Evolutionary conservation across 2,888 invertebrate species (phyloP).

Genomic region (Augiades crinisus): DNA sequence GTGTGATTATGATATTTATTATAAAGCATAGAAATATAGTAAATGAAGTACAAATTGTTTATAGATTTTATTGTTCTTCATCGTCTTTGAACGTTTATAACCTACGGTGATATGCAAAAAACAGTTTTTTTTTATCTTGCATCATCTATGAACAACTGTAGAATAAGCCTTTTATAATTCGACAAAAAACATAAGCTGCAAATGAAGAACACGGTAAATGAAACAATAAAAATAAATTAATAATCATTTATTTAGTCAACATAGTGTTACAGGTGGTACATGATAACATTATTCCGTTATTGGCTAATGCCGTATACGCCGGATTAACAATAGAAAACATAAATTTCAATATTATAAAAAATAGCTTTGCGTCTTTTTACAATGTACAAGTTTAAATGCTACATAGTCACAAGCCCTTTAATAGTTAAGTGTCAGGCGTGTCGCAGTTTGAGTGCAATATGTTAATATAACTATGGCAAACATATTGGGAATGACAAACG

Average conservation of each 20-base stretch:
- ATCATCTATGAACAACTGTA: no score
- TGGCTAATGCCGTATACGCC: conserved; percentile 39
- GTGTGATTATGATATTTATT: no score
- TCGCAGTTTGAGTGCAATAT: not conserved
- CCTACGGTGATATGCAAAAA: no score
- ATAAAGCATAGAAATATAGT: no score
- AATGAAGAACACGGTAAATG: no score
- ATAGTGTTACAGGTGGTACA: conserved; percentile 49
- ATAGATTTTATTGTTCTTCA: no score
- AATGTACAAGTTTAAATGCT: conserved; percentile 36
- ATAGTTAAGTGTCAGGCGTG: conserved; percentile 7
- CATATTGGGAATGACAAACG: not conserved
- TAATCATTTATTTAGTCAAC: conserved; percentile 67
- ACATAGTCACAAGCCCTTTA: conserved; percentile 27
- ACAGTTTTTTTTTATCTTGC: no score
- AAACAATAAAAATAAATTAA: conserved; percentile 36
- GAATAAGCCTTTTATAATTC: no score
- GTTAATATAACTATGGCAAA: not conserved
- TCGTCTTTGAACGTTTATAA: no score
- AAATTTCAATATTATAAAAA: conserved; percentile 59
- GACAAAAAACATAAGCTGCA: no score
- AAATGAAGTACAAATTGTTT: no score
- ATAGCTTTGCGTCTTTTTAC: conserved; percentile 60
- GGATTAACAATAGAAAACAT: conserved; percentile 55
- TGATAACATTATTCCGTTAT: conserved; percentile 44